Percentiles rank a stretch among this genome's conserved stretches.
These are phyloP conservation scores for Tachina lurida DNA, from an alignment of 2,888 invertebrate species.

Conservation along the genomic window DNA sequence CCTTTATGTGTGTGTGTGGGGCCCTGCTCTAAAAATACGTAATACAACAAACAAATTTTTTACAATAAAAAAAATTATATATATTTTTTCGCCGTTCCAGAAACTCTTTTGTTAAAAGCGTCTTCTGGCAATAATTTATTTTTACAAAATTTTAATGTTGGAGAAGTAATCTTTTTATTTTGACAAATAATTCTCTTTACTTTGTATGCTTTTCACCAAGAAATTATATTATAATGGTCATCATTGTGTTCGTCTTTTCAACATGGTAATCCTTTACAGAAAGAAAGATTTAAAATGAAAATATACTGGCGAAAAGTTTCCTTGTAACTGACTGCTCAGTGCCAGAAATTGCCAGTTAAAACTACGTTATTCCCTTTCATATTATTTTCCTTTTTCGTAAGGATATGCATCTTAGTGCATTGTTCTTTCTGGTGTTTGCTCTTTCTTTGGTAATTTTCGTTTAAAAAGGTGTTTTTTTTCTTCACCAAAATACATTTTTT, in stretches of 20 bases:
- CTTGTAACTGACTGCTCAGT: background rate
- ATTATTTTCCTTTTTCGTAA: background rate
- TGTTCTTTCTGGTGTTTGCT: constrained; percentile 4
- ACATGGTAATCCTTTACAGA: background rate
- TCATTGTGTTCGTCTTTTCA: constrained; percentile 14
- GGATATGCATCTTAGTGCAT: constrained; percentile 28
- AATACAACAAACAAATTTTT: too few relatives aligned
- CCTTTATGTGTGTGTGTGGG: too few relatives aligned
- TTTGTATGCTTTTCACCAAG: background rate
- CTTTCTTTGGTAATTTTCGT: background rate
- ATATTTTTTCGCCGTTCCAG: background rate
- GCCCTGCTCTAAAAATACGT: too few relatives aligned
- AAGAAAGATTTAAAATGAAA: background rate
- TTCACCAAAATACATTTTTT: background rate
- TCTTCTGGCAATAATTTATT: background rate
- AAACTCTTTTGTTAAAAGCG: background rate
- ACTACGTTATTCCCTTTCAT: background rate
- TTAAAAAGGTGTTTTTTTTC: background rate
- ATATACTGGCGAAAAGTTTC: background rate
- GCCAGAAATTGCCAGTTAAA: background rate
- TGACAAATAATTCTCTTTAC: constrained; percentile 1
- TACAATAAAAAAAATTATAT: background rate
- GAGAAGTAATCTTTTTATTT: background rate
- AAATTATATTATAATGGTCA: constrained; percentile 7
- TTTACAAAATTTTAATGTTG: constrained; percentile 2